phyloP scores from a whole-genome alignment of 1,140 invertebrate genomes.

The Triops longicaudatus region DNA sequence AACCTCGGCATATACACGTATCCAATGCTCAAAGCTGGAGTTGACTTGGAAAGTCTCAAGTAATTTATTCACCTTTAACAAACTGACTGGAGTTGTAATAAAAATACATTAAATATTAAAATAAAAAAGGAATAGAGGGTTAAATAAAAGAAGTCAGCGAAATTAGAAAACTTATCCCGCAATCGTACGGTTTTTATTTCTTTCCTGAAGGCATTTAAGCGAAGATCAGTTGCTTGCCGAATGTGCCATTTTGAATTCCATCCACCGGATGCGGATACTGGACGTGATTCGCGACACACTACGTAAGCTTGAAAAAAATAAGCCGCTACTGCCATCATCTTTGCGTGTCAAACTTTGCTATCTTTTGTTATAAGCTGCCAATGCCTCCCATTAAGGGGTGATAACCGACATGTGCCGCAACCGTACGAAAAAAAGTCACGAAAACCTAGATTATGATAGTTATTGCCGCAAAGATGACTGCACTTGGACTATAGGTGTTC shows the following conservation, averaged over 20 bases:
- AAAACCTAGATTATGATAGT: too few species aligned
- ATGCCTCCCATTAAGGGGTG: too few species aligned
- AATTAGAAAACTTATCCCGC: constrained; percentile 27
- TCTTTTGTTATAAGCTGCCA: too few species aligned
- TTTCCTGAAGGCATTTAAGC: constrained; percentile 44
- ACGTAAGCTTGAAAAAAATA: constrained; percentile 36
- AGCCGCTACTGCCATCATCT: constrained; percentile 25
- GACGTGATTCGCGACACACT: constrained; percentile 67
- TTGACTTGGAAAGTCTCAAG: constrained; percentile 73
- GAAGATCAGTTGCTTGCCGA: constrained; percentile 85
- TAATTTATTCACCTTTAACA: constrained; percentile 29
- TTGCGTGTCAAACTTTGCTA: too few species aligned
- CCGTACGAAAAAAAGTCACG: too few species aligned
- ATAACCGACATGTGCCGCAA: too few species aligned
- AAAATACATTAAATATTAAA: constrained; percentile 27
- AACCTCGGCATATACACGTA: constrained; percentile 97
- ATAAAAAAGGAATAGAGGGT: constrained; percentile 41
- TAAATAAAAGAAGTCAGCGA: too few species aligned
- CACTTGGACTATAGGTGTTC: too few species aligned
- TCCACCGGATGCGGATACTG: constrained; percentile 82
- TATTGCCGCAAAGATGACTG: too few species aligned
- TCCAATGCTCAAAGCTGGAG: constrained; percentile 87
- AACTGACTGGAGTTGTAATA: too few species aligned
- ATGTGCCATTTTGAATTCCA: constrained; percentile 86
- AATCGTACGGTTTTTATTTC: constrained; percentile 24